These are phyloP conservation scores for Penelope pileata DNA, from an alignment of 2,113 vertebrate genomes.

Conservation along the genomic window DNA sequence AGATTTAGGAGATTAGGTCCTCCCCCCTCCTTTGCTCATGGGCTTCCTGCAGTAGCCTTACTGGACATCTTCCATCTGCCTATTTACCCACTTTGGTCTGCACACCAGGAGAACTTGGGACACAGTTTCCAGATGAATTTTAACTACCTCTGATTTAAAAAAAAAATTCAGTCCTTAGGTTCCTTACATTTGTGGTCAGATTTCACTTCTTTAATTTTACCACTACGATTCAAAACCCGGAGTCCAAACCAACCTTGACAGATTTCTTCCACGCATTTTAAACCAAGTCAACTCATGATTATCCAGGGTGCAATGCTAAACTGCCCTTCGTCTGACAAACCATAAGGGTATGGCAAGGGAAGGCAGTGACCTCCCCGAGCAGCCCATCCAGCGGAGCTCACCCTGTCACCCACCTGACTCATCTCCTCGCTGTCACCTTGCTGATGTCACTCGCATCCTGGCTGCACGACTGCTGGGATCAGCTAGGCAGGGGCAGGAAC, in stretches of 20 bases:
- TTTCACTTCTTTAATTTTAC: neutral
- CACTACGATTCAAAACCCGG: neutral
- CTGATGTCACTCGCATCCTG: neutral
- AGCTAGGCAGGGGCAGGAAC: neutral
- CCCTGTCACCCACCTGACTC: accelerated
- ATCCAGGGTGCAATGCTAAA: neutral
- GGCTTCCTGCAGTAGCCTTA: neutral
- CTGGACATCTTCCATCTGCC: neutral
- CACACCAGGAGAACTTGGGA: neutral
- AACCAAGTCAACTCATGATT: neutral
- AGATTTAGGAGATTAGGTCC: no score
- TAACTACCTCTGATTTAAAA: neutral
- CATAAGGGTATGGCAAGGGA: neutral
- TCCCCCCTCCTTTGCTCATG: neutral
- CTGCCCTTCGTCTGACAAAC: neutral
- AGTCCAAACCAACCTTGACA: neutral
- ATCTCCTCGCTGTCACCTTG: neutral
- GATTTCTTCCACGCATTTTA: neutral
- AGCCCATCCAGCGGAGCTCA: neutral
- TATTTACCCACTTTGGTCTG: neutral
- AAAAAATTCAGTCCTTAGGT: neutral
- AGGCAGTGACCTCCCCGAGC: neutral
- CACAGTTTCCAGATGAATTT: neutral
- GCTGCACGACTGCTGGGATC: neutral
- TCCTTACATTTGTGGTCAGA: neutral